Base-by-base conservation (phyloP, 2,113 vertebrate genomes). In the Chamaea fasciata region DNA sequence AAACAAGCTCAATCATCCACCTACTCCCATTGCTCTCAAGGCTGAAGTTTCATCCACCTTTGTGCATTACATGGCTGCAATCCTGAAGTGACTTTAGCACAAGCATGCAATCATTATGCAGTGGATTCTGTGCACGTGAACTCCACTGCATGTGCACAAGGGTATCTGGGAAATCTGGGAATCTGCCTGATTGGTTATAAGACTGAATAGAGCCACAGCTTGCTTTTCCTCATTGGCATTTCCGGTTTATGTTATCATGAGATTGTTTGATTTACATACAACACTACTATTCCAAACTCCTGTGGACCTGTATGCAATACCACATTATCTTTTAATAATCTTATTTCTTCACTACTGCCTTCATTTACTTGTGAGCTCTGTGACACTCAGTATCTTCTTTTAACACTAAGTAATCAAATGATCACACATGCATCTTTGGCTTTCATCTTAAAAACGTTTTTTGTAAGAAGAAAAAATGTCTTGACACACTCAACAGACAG, bases 41-140 rank as follows among this genome's bases (percentile, higher is more conserved):
- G 46, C 49, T 44, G n/a, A 57, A 27, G 50, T 31, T 47, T 62
- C 86, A 37, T 20, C 50, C 30, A 47, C 37, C 41, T 53, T 44
- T 83, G 56, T 57, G 46, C 24, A 12, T 23, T 13, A 8, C 1
- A 23, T 2, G 14, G 27, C 62, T 83, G 44, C 53, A 83, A 31
- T 52, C 49, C 83, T 42, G 30, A 33, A 60, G 14, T 8, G 8
- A 28, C 41, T 69, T 44, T 3, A 53, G 35, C 46, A 46, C 63
- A n/a, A 30, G n/a, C 62, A 64, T 0, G 4, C 15, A 33, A 19
- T 53, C 8, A 7, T 1, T 5, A 9, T 44, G 47, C 42, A 59
- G 5, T 18, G 63, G 28, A 27, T 37, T 55, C 68, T 55, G 79
- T 17, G 35, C 31, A 13, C 0, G 2, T 13, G 39, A 49, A 33